Evolutionary conservation across 1,140 invertebrate species (phyloP).

Genomic region (Drosophila arawakana): DNA sequence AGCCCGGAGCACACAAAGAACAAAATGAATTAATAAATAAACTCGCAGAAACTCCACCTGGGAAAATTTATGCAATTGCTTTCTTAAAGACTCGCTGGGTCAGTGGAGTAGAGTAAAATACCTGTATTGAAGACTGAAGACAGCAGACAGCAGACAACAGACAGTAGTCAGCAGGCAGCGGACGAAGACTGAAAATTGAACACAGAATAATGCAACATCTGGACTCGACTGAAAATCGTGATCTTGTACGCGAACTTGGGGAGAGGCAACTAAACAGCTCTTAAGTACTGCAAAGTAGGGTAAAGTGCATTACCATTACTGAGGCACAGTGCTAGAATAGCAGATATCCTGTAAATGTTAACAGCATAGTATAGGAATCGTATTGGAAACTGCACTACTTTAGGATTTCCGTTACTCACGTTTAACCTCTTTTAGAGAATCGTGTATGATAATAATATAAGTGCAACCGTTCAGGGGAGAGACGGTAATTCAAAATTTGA

Average conservation of each 20-base stretch:
- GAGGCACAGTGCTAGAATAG: neutral
- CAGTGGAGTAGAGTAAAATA: constrained; percentile 18
- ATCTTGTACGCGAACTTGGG: constrained; percentile 29
- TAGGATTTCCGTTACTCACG: no score
- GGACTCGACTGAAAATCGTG: constrained; percentile 44
- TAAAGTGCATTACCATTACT: constrained; percentile 27
- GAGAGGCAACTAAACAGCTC: neutral
- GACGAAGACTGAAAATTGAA: neutral
- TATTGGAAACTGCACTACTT: no score
- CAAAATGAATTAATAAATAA: neutral
- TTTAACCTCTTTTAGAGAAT: no score
- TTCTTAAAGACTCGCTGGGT: constrained; percentile 10
- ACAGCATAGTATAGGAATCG: neutral
- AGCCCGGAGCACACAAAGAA: neutral
- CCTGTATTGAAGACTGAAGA: neutral
- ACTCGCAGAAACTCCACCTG: no score
- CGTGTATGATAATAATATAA: no score
- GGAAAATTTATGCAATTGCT: constrained; percentile 2
- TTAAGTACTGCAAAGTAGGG: neutral
- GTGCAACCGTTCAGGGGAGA: no score
- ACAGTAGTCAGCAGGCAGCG: no score
- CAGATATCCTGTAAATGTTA: neutral
- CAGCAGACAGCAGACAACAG: no score
- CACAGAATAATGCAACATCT: constrained; percentile 6
- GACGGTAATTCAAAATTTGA: no score